Percentiles rank a stretch among this genome's conserved stretches.
These are phyloP conservation scores for Clarias laeviceps DNA, from an alignment of 2,797 vertebrate species.

Conservation along the genomic window DNA sequence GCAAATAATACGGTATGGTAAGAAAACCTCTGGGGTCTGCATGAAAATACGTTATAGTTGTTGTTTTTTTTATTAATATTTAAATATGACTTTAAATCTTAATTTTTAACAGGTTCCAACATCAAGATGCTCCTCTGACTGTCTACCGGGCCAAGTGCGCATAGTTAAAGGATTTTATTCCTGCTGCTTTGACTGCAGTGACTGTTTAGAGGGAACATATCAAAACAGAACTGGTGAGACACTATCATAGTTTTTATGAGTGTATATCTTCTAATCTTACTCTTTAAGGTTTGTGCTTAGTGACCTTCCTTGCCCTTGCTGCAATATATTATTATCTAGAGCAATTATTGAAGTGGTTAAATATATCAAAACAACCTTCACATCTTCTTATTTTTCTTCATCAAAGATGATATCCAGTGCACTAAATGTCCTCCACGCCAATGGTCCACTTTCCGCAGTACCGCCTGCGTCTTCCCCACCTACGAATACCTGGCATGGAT, in stretches of 20 bases:
- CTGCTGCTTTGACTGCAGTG: conserved; percentile 90
- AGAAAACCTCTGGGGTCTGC: not conserved
- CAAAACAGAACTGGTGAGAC: conserved; percentile 72
- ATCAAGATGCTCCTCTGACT: conserved; percentile 82
- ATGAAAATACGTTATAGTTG: not conserved
- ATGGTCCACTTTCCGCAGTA: conserved; percentile 77
- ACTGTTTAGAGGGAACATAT: conserved; percentile 83
- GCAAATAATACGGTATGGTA: conserved; percentile 63
- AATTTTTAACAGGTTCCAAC: conserved; percentile 74
- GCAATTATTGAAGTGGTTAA: not conserved
- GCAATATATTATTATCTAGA: not conserved
- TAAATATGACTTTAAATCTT: not conserved
- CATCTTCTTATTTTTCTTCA: not conserved
- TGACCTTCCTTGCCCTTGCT: not conserved
- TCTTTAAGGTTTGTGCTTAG: not conserved
- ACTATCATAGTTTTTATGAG: not conserved
- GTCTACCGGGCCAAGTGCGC: conserved; percentile 79
- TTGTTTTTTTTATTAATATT: not conserved
- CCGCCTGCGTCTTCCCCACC: conserved; percentile 70
- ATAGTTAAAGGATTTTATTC: conserved; percentile 86
- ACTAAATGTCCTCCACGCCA: conserved; percentile 70
- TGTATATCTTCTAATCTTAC: too few species aligned
- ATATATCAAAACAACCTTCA: not conserved
- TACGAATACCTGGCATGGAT: conserved; percentile 77
- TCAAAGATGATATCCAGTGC: conserved; percentile 75